These are phyloP conservation scores for Tetanocera ferruginea DNA, from an alignment of 2,888 invertebrate species.

Conservation along the genomic window DNA sequence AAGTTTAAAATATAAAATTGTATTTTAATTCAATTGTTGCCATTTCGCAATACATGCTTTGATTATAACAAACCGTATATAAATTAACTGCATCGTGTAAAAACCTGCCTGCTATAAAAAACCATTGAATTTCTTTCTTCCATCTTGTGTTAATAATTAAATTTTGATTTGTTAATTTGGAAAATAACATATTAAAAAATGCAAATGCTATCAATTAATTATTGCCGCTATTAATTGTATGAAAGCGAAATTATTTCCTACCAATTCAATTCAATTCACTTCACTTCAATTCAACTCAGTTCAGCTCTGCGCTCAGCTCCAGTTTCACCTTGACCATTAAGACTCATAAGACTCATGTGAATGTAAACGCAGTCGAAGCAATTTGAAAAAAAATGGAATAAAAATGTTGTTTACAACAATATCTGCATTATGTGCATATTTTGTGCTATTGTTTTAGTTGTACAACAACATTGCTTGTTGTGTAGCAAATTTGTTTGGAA, in stretches of 20 bases:
- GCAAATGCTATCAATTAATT: conserved; percentile 5
- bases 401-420: neutral
- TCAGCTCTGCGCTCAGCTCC: neutral
- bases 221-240: conserved; percentile 14
- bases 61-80: no score
- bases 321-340: conserved; percentile 24
- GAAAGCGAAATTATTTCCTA: conserved; percentile 31
- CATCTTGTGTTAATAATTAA: no score
- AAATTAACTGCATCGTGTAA: no score
- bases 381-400: no score
- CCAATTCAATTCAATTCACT: conserved; percentile 7
- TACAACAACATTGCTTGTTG: neutral
- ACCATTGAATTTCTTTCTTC: no score
- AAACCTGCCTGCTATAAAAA: no score
- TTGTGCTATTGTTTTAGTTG: neutral
- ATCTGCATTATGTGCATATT: neutral
- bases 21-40: no score
- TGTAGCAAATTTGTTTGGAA: neutral
- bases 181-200: neutral
- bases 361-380: neutral
- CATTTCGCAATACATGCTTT: no score
- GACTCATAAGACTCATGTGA: neutral
- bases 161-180: no score
- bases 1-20: no score
- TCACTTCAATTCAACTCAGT: conserved; percentile 3